Evolutionary conservation across 2,797 vertebrate species (phyloP).

Genomic region (Acanthiza pusilla): DNA sequence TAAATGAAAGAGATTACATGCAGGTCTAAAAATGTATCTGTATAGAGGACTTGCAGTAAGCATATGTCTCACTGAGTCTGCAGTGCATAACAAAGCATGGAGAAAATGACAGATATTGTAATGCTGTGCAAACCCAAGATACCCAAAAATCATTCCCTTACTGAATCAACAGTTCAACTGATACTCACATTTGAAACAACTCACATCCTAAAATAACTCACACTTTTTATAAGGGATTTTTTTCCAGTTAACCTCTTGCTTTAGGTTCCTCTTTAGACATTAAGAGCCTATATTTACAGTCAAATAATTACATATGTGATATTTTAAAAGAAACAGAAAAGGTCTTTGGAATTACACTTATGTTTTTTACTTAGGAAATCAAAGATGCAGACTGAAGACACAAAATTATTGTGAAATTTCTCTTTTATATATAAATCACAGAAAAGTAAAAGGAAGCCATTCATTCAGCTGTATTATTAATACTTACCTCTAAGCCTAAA

Average conservation of each 20-base stretch:
- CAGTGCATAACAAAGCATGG: neutral
- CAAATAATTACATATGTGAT: neutral
- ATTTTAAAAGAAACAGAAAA: neutral
- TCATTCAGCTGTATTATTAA: neutral
- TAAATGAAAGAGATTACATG: neutral
- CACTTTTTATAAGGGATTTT: neutral
- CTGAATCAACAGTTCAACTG: neutral
- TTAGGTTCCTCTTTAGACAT: neutral
- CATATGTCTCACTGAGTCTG: neutral
- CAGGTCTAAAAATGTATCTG: neutral
- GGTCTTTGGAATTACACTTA: accelerated
- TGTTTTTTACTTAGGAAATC: neutral
- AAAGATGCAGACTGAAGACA: neutral
- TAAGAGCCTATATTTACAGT: neutral
- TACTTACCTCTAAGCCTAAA: neutral
- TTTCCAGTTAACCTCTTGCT: neutral
- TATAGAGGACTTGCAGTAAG: neutral
- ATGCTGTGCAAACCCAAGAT: neutral
- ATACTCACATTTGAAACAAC: neutral
- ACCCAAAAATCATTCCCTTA: neutral
- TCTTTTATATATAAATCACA: neutral
- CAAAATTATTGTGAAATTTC: neutral
- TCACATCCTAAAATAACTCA: neutral
- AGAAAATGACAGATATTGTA: neutral
- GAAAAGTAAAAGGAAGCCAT: neutral